Evolutionary conservation across 2,797 vertebrate species (phyloP), one percentile per base, ranked within the genome.

Genomic region (Enteromius thamalakanensis): DNA sequence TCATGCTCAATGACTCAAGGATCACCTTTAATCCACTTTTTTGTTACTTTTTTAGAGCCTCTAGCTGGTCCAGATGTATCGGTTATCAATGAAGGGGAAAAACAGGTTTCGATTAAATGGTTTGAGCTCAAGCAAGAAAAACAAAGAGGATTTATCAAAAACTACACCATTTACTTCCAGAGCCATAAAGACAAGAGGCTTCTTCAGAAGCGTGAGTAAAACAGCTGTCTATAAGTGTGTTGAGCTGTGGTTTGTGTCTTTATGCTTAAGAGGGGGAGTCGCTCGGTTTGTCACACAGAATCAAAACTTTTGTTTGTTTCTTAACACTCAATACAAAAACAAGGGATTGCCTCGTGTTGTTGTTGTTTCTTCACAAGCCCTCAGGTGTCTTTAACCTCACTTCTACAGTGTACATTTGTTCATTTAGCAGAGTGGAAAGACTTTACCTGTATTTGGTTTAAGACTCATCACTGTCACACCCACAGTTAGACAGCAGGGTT

Each of bases 91-190:
- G 6, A 49, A 37, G 29, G 29, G 11, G 6, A n/a, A 23, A 78
- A 29, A 0, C 12, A 15, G 10, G 51, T 78, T 37, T 68, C 49
- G 21, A 78, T 83, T 17, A 21, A 78, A 12, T 83, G 82, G 82
- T 21, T 64, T 1, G 67, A 83, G 53, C 82, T 93, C 8, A 82
- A 89, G 7, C 0, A 92, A 12, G 60, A 90, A 11, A 84, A 93
- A 76, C 93, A 79, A 81, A 91, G 88, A 83, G 95, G 95, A 65
- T 93, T 94, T 86, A 93, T 96, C 83, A 92, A 84, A 70, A 83
- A 90, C 45, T 95, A 95, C 82, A 95, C 90, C 42, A 32, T 95
- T 74, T 92, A 94, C 53, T 15, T 93, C 42, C 87, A 86, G 8
- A 88, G 34, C 7, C 72, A 80, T 8, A 82, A 78, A 77, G 83